Percentiles rank a stretch among this genome's conserved stretches.
Evolutionary conservation across 2,797 vertebrate species (phyloP).

Genomic region (Acrossocheilus wenchowensis): DNA sequence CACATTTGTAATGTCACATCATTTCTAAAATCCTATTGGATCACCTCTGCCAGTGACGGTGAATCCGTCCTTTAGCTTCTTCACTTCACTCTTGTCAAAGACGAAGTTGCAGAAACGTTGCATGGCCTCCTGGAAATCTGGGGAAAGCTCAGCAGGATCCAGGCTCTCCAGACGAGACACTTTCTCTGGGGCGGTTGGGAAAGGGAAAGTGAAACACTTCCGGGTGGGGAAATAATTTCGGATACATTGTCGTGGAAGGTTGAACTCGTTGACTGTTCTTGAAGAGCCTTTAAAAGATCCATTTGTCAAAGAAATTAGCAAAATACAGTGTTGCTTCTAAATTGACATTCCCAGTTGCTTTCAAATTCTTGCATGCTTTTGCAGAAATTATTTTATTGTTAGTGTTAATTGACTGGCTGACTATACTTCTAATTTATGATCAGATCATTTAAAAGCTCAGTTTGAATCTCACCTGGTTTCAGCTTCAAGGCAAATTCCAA

Average conservation of each 20-base stretch:
- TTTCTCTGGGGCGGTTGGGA: constrained; percentile 57
- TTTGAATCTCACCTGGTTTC: constrained; percentile 56
- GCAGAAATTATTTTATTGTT: background rate
- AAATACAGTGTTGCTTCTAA: background rate
- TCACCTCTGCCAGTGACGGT: constrained; percentile 15
- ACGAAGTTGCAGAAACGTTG: constrained; percentile 56
- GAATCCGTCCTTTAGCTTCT: constrained; percentile 64
- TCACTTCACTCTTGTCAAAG: constrained; percentile 54
- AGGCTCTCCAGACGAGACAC: constrained; percentile 57
- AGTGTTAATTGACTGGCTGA: background rate
- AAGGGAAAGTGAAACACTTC: constrained; percentile 72
- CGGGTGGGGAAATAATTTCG: constrained; percentile 69
- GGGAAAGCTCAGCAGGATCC: constrained; percentile 45
- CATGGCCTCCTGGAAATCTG: constrained; percentile 47
- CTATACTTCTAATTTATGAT: background rate
- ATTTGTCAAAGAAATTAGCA: background rate
- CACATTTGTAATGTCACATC: background rate
- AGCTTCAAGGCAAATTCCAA: constrained; percentile 63
- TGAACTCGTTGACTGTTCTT: constrained; percentile 52
- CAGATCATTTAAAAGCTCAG: background rate
- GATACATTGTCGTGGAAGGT: constrained; percentile 69
- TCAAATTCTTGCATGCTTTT: background rate
- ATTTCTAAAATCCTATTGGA: too few species aligned
- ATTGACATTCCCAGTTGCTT: background rate
- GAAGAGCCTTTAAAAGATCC: constrained; percentile 38